Conservation (phyloP, 2,888 invertebrate genomes). For the Gari tellinella region DNA sequence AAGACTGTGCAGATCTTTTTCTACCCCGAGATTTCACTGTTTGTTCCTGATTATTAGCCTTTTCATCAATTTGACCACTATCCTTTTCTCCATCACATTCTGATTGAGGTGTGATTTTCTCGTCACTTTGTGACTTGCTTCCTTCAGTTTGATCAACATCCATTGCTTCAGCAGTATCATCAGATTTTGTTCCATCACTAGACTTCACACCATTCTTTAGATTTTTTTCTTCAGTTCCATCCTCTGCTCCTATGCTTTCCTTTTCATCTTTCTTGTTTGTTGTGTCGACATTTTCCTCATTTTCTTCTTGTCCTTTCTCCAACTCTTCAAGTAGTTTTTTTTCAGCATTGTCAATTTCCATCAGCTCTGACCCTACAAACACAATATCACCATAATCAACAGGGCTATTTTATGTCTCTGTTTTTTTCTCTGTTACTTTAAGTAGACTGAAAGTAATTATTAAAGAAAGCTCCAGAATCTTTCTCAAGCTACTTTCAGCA, state of each 20-base stretch:
- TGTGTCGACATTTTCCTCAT: background rate
- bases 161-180: constrained; percentile 6
- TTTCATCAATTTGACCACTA: background rate
- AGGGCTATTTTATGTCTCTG: no score
- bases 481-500: no score
- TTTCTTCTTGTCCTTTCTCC: constrained; percentile 8
- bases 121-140: no score
- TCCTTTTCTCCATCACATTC: background rate
- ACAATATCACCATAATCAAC: no score
- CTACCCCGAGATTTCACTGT: constrained; percentile 2
- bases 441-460: no score
- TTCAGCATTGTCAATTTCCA: constrained; percentile 43
- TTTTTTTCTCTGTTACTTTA: no score
- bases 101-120: background rate
- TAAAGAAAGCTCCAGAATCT: no score
- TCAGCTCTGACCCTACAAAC: constrained; percentile 47
- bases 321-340: constrained; percentile 37
- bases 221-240: background rate
- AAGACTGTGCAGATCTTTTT: background rate
- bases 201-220: no score
- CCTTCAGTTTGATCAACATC: no score
- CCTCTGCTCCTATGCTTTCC: background rate
- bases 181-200: background rate
- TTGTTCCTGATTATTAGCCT: background rate
- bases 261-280: background rate